These are phyloP conservation scores for Philhelius pedissequus DNA, from an alignment of 2,888 invertebrate species.

Conservation along the genomic window DNA sequence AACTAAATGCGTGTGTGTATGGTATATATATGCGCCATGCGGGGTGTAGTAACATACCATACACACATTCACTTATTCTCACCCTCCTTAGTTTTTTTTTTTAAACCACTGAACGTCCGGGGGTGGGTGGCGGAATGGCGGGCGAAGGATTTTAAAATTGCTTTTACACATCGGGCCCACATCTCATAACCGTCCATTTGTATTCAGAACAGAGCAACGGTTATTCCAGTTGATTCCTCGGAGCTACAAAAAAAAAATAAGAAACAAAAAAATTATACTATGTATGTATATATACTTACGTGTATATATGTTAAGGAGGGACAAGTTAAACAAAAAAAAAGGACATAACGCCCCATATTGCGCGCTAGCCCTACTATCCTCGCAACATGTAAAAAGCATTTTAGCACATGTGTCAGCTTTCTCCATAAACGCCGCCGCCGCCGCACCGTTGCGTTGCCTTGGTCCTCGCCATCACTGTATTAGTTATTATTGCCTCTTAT, in stretches of 20 bases:
- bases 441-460: too few relatives aligned
- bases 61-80: constrained; percentile 51
- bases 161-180: constrained; percentile 68
- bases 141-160: constrained; percentile 66
- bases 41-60: constrained; percentile 67
- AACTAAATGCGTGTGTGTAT: constrained; percentile 65
- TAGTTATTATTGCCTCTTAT: constrained; percentile 66
- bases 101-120: background rate
- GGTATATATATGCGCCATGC: constrained; percentile 23
- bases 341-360: constrained; percentile 69
- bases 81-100: constrained; percentile 11
- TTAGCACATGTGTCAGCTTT: constrained; percentile 65
- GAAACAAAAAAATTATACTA: constrained; percentile 19
- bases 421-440: background rate
- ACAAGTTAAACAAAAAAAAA: constrained; percentile 53
- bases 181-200: constrained; percentile 72
- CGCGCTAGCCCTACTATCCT: constrained; percentile 62
- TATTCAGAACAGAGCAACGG: constrained; percentile 70
- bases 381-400: constrained; percentile 67
- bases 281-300: too few relatives aligned
- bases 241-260: constrained; percentile 49
- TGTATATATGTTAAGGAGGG: constrained; percentile 56
- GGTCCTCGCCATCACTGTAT: constrained; percentile 32
- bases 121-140: too few relatives aligned
- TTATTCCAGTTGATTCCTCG: constrained; percentile 63